Percentiles rank a stretch among this genome's conserved stretches.
Conservation (phyloP, 2,113 vertebrate species). For the Neofelis nebulosa region DNA sequence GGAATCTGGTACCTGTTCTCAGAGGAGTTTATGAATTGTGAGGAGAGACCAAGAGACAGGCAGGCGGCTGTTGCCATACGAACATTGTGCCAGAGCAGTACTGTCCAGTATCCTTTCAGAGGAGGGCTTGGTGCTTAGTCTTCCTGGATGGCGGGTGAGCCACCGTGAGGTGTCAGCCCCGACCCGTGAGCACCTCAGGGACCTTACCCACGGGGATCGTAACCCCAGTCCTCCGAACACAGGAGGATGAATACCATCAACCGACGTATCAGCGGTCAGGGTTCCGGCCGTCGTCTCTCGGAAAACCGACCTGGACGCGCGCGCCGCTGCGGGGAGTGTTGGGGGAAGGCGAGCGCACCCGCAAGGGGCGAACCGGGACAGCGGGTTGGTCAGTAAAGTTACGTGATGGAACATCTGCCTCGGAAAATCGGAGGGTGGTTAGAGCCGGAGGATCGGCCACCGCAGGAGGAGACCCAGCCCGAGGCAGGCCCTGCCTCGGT, state of each 20-base stretch:
- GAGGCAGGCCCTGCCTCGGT: no score
- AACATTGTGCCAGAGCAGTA: no score
- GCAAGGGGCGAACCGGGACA: neutral
- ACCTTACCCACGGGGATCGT: neutral
- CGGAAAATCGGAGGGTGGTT: no score
- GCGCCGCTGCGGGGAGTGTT: neutral
- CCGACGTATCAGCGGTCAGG: neutral
- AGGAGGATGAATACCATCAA: neutral
- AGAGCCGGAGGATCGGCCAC: neutral
- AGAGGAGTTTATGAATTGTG: neutral
- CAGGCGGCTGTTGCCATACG: neutral
- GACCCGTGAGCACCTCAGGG: neutral
- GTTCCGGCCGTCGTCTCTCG: neutral
- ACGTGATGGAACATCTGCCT: rapidly evolving
- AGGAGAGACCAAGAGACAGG: neutral
- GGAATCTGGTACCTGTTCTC: neutral
- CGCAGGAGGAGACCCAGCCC: no score
- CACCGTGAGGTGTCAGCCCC: neutral
- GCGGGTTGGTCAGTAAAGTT: neutral
- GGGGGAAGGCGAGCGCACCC: neutral
- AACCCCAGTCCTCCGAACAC: neutral
- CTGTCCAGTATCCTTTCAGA: neutral
- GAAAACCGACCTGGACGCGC: neutral
- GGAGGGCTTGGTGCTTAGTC: neutral
- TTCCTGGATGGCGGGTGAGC: neutral